A percentile compares a stretch with the other conserved stretches of the same genome.
Evolutionary conservation across 2,888 invertebrate species (phyloP).

Genomic region (Myopa testacea): DNA sequence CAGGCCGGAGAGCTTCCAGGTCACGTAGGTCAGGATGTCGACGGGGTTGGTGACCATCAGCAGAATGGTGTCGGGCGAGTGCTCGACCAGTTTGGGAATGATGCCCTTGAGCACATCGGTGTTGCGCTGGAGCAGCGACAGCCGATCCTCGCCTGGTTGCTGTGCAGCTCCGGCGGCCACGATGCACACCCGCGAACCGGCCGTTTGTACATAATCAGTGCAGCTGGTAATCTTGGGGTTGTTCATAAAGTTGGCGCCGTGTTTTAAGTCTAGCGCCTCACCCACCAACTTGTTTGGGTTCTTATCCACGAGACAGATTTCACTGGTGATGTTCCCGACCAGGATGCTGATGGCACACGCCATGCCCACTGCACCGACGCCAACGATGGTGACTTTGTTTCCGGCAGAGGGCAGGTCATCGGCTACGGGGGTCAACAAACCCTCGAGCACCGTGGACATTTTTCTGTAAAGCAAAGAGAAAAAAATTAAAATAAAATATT

Average conservation of each 20-base stretch:
- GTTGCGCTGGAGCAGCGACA: constrained; percentile 89
- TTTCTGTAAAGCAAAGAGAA: constrained; percentile 6
- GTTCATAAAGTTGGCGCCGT: constrained; percentile 85
- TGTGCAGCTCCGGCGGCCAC: constrained; percentile 95
- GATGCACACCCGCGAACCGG: constrained; percentile 85
- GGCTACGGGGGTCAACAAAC: constrained; percentile 70
- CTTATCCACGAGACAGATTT: constrained; percentile 85
- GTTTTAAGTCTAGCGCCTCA: constrained; percentile 92
- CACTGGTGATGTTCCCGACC: constrained; percentile 84
- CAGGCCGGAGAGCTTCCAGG: constrained; percentile 94
- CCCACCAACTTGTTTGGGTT: constrained; percentile 86
- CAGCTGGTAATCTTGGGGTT: constrained; percentile 83
- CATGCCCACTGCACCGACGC: constrained; percentile 94
- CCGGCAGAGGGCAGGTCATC: constrained; percentile 71
- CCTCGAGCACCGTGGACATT: constrained; percentile 57
- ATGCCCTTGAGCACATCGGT: constrained; percentile 89
- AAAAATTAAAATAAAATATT: no score
- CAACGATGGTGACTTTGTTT: constrained; percentile 87
- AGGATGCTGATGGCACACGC: constrained; percentile 88
- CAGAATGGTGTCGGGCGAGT: constrained; percentile 88
- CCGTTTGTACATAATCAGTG: constrained; percentile 82
- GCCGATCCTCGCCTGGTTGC: constrained; percentile 86
- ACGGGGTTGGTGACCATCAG: constrained; percentile 93
- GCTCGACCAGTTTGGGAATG: constrained; percentile 75
- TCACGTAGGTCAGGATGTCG: constrained; percentile 91